Conservation (phyloP, 2,113 vertebrate species). For the Microcebus jonahi region DNA sequence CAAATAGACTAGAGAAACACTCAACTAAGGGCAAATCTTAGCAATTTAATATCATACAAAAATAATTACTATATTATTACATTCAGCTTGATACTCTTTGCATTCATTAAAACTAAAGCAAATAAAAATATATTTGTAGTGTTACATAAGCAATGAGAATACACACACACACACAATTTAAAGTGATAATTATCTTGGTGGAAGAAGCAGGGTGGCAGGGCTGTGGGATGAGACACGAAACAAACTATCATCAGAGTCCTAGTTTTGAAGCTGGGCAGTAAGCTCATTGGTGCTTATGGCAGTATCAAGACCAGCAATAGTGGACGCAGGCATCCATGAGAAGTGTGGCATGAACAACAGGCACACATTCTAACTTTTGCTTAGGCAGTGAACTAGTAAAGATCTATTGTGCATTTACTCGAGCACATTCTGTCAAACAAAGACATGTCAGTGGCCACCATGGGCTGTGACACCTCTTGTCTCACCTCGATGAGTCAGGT, state of each 20-base stretch:
- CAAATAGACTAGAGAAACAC: not conserved
- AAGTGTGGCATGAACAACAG: not conserved
- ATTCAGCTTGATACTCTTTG: not conserved
- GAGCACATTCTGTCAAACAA: not conserved
- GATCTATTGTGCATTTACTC: not conserved
- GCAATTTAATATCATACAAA: not conserved
- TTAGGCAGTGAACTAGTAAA: not conserved
- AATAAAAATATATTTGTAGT: not conserved
- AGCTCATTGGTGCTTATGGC: not conserved
- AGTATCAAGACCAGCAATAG: not conserved
- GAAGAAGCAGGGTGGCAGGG: not conserved
- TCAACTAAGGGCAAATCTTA: not conserved
- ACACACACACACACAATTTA: not conserved
- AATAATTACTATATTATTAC: not conserved
- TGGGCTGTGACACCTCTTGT: accelerated
- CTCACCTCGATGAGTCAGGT: slow-evolving; percentile 84
- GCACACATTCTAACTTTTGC: not conserved
- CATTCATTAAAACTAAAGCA: not conserved
- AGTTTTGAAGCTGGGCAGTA: not conserved
- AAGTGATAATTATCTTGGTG: not conserved
- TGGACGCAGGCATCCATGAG: accelerated
- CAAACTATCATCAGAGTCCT: not conserved
- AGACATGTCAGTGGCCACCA: accelerated
- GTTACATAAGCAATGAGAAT: not conserved
- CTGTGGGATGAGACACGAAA: not conserved